Conservation (phyloP, 2,888 invertebrate species). For the Tetranychus piercei region DNA sequence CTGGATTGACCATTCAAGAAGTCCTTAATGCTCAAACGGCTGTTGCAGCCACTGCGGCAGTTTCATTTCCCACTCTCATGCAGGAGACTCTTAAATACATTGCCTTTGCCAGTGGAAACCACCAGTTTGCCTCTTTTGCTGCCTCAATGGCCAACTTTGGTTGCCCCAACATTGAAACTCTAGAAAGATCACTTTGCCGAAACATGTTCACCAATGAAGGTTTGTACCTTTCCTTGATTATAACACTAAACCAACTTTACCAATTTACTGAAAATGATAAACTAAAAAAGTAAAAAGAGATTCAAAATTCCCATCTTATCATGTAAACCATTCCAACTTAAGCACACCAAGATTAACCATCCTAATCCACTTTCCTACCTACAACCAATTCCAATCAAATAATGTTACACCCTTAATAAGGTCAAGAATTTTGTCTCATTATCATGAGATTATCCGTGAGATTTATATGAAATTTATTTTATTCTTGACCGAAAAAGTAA, state of each 20-base stretch:
- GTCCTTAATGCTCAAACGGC: slow-evolving; percentile 18
- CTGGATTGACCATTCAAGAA: slow-evolving; percentile 19
- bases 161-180: background rate
- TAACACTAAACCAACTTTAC: too few species aligned
- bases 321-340: background rate
- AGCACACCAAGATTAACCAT: background rate
- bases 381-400: too few species aligned
- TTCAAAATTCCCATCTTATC: background rate
- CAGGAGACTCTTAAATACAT: slow-evolving; percentile 28
- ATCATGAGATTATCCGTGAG: too few species aligned
- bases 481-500: background rate
- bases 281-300: background rate
- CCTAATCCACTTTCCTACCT: background rate
- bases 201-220: slow-evolving; percentile 3
- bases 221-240: too few species aligned
- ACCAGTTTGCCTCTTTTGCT: slow-evolving; percentile 26
- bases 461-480: too few species aligned
- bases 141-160: slow-evolving; percentile 13
- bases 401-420: too few species aligned
- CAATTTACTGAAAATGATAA: background rate
- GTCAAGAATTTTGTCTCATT: too few species aligned
- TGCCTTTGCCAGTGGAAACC: slow-evolving; percentile 26
- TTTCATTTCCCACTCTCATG: slow-evolving; percentile 26
- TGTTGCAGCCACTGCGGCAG: slow-evolving; percentile 20
- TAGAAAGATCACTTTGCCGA: slow-evolving; percentile 3